A percentile compares a stretch with the other conserved stretches of the same genome.
Evolutionary conservation across 64 coral and sea anemone genomes (phyloP).

Genomic region (Pocillopora verrucosa): DNA sequence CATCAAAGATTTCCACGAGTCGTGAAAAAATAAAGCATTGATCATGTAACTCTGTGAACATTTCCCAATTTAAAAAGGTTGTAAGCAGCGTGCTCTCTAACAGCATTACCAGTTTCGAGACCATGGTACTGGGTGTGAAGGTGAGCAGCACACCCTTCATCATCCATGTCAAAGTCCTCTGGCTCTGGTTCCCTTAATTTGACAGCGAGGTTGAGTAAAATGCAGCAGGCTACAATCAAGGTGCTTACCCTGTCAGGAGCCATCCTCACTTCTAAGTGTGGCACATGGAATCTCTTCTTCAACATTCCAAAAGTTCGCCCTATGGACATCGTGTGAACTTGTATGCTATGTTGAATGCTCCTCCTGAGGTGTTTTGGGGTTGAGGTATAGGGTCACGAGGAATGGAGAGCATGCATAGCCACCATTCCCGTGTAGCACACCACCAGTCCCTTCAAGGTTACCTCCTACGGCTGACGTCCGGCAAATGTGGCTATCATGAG

Average conservation of each 20-base stretch:
- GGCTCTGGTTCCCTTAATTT: not conserved
- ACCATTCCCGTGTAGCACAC: too few relatives aligned
- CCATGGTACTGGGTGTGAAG: not conserved
- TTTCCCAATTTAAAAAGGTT: not conserved
- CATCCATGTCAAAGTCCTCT: not conserved
- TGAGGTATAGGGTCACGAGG: too few relatives aligned
- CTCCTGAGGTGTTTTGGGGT: constrained; percentile 19
- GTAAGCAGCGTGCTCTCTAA: not conserved
- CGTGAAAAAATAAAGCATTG: too few relatives aligned
- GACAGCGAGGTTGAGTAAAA: not conserved
- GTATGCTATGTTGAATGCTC: constrained; percentile 17
- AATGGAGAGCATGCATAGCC: too few relatives aligned
- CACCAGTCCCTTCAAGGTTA: too few relatives aligned
- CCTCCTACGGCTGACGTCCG: too few relatives aligned
- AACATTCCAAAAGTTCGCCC: constrained; percentile 34
- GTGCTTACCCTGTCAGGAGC: constrained; percentile 5
- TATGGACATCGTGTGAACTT: constrained; percentile 15
- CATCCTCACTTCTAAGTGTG: not conserved
- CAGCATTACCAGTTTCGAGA: not conserved
- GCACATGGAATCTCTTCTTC: constrained; percentile 16
- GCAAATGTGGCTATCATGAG: constrained; percentile 50
- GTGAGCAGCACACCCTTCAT: not conserved
- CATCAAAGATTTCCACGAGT: too few relatives aligned
- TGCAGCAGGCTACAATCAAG: not conserved
- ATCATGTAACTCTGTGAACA: too few relatives aligned